These are phyloP conservation scores for Rhinatrema bivittatum DNA, from an alignment of 2,797 vertebrate genomes.

Conservation along the genomic window DNA sequence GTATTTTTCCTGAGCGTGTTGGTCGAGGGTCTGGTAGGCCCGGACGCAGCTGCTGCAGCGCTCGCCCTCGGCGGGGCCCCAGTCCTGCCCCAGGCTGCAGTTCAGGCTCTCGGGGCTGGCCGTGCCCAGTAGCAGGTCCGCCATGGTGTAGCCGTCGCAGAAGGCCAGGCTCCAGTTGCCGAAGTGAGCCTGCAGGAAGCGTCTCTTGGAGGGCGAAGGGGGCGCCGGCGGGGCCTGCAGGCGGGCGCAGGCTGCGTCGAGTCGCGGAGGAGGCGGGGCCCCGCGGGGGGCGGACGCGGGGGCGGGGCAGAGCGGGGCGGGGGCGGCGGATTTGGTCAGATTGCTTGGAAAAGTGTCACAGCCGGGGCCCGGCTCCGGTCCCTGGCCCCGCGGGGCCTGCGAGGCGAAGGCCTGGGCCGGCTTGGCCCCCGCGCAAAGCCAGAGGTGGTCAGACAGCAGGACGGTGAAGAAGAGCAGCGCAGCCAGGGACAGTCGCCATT, in stretches of 20 bases:
- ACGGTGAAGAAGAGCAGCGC: slow-evolving; percentile 68
- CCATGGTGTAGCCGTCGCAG: slow-evolving; percentile 69
- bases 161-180: slow-evolving; percentile 74
- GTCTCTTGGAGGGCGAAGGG: slow-evolving; percentile 56
- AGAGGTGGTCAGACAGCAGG: slow-evolving; percentile 70
- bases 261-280: slow-evolving; percentile 26
- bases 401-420: slow-evolving; percentile 34
- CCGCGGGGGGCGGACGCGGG: slow-evolving; percentile 36
- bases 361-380: slow-evolving; percentile 22
- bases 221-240: slow-evolving; percentile 26
- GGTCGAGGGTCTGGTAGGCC: slow-evolving; percentile 72
- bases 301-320: slow-evolving; percentile 33
- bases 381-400: slow-evolving; percentile 26
- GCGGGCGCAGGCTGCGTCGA: slow-evolving; percentile 48
- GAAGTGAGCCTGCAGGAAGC: slow-evolving; percentile 70
- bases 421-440: slow-evolving; percentile 64
- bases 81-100: slow-evolving; percentile 67
- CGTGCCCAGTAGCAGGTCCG: slow-evolving; percentile 74
- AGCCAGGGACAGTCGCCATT: slow-evolving; percentile 70
- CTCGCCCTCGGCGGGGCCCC: slow-evolving; percentile 63
- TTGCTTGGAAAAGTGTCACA: slow-evolving; percentile 53
- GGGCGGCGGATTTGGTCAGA: slow-evolving; percentile 50
- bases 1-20: slow-evolving; percentile 84
- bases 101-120: slow-evolving; percentile 67
- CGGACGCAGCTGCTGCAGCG: slow-evolving; percentile 69